These are phyloP conservation scores for Drosophila trapezifrons DNA, from an alignment of 1,140 invertebrate species.

Conservation along the genomic window DNA sequence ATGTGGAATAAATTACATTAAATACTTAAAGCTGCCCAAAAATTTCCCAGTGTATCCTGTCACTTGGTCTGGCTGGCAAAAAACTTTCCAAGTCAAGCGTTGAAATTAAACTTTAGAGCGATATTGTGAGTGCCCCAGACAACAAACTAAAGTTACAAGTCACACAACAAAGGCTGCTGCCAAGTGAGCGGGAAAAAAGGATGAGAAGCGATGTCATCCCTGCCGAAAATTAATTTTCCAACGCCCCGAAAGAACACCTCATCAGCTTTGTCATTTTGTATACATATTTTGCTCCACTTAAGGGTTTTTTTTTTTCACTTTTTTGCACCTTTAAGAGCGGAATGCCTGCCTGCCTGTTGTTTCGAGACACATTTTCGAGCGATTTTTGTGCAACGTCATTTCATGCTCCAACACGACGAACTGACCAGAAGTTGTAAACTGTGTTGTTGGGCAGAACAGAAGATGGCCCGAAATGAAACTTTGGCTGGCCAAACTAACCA, in stretches of 20 bases:
- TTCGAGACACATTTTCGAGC: conserved; percentile 12
- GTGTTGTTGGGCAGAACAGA: conserved; percentile 25
- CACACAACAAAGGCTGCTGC: conserved; percentile 64
- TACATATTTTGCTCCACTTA: conserved; percentile 59
- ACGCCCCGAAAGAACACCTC: conserved; percentile 51
- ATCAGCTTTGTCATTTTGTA: conserved; percentile 46
- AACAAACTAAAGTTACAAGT: conserved; percentile 74
- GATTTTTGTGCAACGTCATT: conserved; percentile 68
- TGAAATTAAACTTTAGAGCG: conserved; percentile 76
- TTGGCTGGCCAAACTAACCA: conserved; percentile 31
- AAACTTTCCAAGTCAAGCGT: conserved; percentile 76
- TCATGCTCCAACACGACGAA: conserved; percentile 44
- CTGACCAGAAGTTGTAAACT: conserved; percentile 65
- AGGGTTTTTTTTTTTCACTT: conserved; percentile 12
- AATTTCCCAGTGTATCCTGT: conserved; percentile 1
- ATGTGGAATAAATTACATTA: no score
- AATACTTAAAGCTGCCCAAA: not conserved
- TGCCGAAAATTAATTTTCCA: conserved; percentile 74
- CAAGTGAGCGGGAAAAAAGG: conserved; percentile 8
- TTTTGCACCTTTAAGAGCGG: conserved; percentile 54
- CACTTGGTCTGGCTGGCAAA: conserved; percentile 34
- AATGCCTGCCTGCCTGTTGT: not conserved
- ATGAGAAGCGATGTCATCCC: conserved; percentile 49
- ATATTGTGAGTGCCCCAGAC: conserved; percentile 55
- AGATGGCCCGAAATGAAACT: conserved; percentile 36